A percentile compares a stretch with the other conserved stretches of the same genome.
Conservation (phyloP, 92 coral and sea anemone species). For the Diadumene lineata region DNA sequence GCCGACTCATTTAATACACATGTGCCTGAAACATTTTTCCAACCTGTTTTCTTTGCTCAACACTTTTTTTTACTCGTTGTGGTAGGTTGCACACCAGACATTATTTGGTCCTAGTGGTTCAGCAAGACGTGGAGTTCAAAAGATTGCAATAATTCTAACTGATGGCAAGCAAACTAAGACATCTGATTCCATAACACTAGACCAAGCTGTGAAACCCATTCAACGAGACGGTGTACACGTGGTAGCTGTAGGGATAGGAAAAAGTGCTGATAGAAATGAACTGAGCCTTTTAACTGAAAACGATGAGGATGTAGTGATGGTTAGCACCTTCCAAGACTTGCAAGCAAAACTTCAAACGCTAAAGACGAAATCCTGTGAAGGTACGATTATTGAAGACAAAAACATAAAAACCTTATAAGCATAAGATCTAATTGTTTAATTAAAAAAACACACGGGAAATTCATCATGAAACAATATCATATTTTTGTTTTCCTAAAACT, state of each 20-base stretch:
- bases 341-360: slow-evolving; percentile 23
- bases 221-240: slow-evolving; percentile 50
- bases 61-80: neutral
- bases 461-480: neutral
- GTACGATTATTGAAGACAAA: too few relatives aligned
- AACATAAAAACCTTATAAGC: too few relatives aligned
- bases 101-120: slow-evolving; percentile 54
- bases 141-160: slow-evolving; percentile 61
- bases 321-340: slow-evolving; percentile 43
- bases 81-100: slow-evolving; percentile 41
- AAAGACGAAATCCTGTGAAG: slow-evolving; percentile 45
- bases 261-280: slow-evolving; percentile 28
- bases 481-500: too few relatives aligned
- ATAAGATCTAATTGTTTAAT: too few relatives aligned
- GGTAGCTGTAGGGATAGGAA: slow-evolving; percentile 65
- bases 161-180: slow-evolving; percentile 58
- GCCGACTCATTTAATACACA: too few relatives aligned
- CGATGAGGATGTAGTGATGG: slow-evolving; percentile 51
- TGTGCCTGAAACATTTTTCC: neutral
- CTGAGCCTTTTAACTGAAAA: slow-evolving; percentile 56
- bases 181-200: slow-evolving; percentile 21
- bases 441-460: too few relatives aligned
- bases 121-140: slow-evolving; percentile 72
- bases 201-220: slow-evolving; percentile 40
- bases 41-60: neutral